A percentile compares a stretch with the other conserved stretches of the same genome.
Evolutionary conservation across 2,888 invertebrate genomes (phyloP).

Genomic region (Hydropsyche betteni): DNA sequence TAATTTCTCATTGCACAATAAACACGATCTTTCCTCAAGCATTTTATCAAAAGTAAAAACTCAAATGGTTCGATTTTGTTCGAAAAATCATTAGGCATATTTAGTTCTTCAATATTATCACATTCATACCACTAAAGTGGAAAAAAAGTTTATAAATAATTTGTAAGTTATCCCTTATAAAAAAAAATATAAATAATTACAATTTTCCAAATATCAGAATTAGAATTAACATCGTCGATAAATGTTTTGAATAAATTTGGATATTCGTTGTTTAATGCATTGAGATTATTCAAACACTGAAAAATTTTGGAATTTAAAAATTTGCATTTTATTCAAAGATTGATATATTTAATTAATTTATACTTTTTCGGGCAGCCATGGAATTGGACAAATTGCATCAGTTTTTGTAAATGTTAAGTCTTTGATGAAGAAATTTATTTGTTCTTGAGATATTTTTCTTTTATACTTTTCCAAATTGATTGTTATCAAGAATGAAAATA

Average conservation of each 20-base stretch:
- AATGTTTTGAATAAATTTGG: slow-evolving; percentile 71
- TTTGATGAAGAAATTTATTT: slow-evolving; percentile 92
- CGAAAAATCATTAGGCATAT: slow-evolving; percentile 78
- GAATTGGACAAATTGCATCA: slow-evolving; percentile 70
- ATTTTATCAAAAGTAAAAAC: slow-evolving; percentile 83
- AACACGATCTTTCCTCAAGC: slow-evolving; percentile 89
- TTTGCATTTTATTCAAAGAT: not conserved
- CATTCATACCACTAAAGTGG: slow-evolving; percentile 80
- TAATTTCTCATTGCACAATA: slow-evolving; percentile 86
- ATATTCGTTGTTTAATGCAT: slow-evolving; percentile 77
- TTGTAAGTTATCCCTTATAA: not conserved
- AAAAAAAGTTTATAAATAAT: slow-evolving; percentile 45
- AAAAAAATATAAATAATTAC: slow-evolving; percentile 59
- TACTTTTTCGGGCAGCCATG: slow-evolving; percentile 75
- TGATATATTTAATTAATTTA: slow-evolving; percentile 31
- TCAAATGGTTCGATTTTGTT: slow-evolving; percentile 72
- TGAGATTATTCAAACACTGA: slow-evolving; percentile 84
- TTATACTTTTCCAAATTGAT: slow-evolving; percentile 81
- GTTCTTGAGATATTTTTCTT: slow-evolving; percentile 69
- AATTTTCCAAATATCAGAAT: slow-evolving; percentile 71
- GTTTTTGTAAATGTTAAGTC: slow-evolving; percentile 83
- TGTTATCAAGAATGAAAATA: slow-evolving; percentile 92
- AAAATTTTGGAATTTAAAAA: slow-evolving; percentile 39
- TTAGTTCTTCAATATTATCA: slow-evolving; percentile 79
- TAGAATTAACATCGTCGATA: slow-evolving; percentile 69